These are phyloP conservation scores for Hemiscyllium ocellatum DNA, from an alignment of 2,113 vertebrate species.

Conservation along the genomic window DNA sequence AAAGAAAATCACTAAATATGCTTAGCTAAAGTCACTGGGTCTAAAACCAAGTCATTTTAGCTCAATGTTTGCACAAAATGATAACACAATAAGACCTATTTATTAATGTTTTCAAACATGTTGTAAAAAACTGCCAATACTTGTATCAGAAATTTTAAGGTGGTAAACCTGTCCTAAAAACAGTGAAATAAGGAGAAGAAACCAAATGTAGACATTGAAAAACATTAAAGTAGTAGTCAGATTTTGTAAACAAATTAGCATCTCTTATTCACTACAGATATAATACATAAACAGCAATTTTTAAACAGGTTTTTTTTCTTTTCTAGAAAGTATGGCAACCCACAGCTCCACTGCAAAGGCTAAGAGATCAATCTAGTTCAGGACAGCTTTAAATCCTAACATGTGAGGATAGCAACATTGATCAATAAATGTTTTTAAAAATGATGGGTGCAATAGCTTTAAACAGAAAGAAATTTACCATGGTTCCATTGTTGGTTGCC, in stretches of 20 bases:
- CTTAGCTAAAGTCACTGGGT: background rate
- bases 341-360: background rate
- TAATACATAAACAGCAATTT: background rate
- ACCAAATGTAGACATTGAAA: background rate
- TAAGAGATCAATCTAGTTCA: background rate
- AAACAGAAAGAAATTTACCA: constrained; percentile 49
- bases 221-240: background rate
- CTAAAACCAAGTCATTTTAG: background rate
- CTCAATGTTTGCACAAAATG: background rate
- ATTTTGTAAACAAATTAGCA: background rate
- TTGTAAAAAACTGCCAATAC: background rate
- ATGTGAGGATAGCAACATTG: background rate
- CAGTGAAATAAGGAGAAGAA: background rate
- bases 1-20: background rate
- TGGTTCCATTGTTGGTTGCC: constrained; percentile 53
- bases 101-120: background rate
- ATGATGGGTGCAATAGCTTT: background rate
- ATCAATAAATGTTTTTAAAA: background rate
- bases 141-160: background rate
- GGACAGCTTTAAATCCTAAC: background rate
- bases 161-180: background rate
- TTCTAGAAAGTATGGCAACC: background rate
- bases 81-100: background rate
- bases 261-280: background rate
- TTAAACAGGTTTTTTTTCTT: background rate